These are phyloP conservation scores for Neoseiulus cucumeris DNA, from an alignment of 1,140 invertebrate genomes.

Conservation along the genomic window DNA sequence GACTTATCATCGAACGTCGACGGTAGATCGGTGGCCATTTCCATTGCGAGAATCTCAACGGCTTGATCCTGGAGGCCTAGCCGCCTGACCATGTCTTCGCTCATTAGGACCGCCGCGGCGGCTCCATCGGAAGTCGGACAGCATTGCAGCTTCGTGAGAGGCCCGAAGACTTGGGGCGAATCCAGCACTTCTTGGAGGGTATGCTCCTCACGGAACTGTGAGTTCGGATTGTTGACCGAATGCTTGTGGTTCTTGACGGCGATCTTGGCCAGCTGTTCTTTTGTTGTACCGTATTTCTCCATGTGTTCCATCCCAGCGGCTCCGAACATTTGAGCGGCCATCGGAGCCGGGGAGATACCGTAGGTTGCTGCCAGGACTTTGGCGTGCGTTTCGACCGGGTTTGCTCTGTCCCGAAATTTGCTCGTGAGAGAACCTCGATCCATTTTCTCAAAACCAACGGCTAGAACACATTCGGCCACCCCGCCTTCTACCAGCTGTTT, in stretches of 20 bases:
- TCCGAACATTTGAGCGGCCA: slow-evolving; percentile 87
- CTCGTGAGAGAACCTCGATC: slow-evolving; percentile 61
- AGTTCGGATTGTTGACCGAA: slow-evolving; percentile 84
- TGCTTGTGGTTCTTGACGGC: slow-evolving; percentile 94
- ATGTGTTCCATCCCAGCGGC: slow-evolving; percentile 92
- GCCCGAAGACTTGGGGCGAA: slow-evolving; percentile 62
- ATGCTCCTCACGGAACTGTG: slow-evolving; percentile 78
- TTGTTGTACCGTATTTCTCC: slow-evolving; percentile 83
- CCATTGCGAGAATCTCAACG: slow-evolving; percentile 84
- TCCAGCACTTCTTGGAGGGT: slow-evolving; percentile 65
- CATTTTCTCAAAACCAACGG: slow-evolving; percentile 97
- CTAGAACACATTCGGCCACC: slow-evolving; percentile 62
- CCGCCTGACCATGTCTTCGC: slow-evolving; percentile 64
- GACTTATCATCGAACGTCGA: slow-evolving; percentile 64
- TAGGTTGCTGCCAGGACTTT: slow-evolving; percentile 57
- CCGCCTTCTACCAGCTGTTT: slow-evolving; percentile 76
- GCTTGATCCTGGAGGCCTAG: slow-evolving; percentile 58
- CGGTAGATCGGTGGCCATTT: slow-evolving; percentile 78
- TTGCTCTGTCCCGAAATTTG: slow-evolving; percentile 65
- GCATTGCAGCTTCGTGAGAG: slow-evolving; percentile 83
- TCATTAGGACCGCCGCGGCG: slow-evolving; percentile 70
- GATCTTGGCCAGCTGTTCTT: slow-evolving; percentile 87
- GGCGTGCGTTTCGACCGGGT: slow-evolving; percentile 83
- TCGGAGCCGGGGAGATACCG: slow-evolving; percentile 53
- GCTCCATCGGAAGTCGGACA: slow-evolving; percentile 92